A percentile compares a stretch with the other conserved stretches of the same genome.
Conservation (phyloP, 2,797 vertebrate genomes). For the Thaleichthys pacificus region DNA sequence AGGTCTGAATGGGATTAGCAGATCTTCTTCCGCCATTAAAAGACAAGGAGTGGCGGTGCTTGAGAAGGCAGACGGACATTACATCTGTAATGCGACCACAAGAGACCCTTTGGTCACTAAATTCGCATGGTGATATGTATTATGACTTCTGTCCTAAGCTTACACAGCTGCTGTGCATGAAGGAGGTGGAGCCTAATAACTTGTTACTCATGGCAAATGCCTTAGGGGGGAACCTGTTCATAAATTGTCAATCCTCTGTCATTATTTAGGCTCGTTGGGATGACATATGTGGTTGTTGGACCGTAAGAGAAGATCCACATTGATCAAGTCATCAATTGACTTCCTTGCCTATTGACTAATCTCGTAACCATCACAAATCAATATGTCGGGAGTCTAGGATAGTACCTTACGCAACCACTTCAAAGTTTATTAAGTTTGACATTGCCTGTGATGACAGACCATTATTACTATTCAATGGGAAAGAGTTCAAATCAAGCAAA, state of each 20-base stretch:
- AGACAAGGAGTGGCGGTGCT: constrained; percentile 19
- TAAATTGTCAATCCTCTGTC: constrained; percentile 27
- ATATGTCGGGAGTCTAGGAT: constrained; percentile 1
- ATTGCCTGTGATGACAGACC: not conserved
- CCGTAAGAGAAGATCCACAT: constrained; percentile 32
- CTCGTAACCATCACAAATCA: constrained; percentile 12
- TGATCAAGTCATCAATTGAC: constrained; percentile 25
- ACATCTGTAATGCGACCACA: constrained; percentile 30
- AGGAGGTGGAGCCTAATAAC: not conserved
- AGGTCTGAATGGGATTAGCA: constrained; percentile 42
- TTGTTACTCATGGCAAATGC: not conserved
- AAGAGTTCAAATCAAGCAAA: not conserved
- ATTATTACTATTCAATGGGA: not conserved
- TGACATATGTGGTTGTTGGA: constrained; percentile 12
- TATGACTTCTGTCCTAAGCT: too few relatives aligned
- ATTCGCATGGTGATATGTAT: not conserved
- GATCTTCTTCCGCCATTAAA: constrained; percentile 44
- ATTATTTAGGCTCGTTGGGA: constrained; percentile 32
- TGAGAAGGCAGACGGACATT: constrained; percentile 28
- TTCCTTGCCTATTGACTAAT: not conserved
- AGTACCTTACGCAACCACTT: not conserved
- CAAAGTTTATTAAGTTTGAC: not conserved
- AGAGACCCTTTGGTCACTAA: constrained; percentile 18
- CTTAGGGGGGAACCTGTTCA: not conserved
- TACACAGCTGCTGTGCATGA: constrained; percentile 9